phyloP scores from a whole-genome alignment of 1,140 invertebrate genomes.

The Pygmarrhopalites habei region DNA sequence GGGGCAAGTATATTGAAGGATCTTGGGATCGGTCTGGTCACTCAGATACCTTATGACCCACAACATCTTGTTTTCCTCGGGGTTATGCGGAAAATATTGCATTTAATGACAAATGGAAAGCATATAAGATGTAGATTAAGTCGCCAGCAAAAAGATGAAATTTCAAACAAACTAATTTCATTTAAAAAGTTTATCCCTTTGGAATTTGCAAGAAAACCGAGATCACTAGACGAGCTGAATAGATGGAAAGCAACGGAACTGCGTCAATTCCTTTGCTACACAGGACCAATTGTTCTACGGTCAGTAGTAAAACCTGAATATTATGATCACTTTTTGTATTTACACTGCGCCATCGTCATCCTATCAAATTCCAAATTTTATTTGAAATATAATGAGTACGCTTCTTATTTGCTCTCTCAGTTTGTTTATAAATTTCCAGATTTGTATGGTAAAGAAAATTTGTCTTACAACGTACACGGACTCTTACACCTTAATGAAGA shows the following conservation, averaged over 20 bases:
- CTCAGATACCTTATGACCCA: constrained; percentile 33
- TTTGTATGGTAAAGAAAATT: constrained; percentile 40
- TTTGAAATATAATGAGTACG: constrained; percentile 2
- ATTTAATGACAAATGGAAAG: constrained; percentile 7
- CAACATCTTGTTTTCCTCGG: constrained; percentile 44
- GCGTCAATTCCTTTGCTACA: constrained; percentile 20
- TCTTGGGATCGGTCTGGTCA: constrained; percentile 17
- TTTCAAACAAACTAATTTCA: constrained; percentile 9
- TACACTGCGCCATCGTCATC: constrained; percentile 16
- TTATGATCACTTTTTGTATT: constrained; percentile 18
- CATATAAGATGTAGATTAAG: constrained; percentile 2
- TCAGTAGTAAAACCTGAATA: background rate
- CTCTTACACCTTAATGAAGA: constrained; percentile 43
- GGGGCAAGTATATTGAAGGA: background rate
- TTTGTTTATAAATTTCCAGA: constrained; percentile 3
- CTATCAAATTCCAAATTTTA: background rate
- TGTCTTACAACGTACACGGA: constrained; percentile 44
- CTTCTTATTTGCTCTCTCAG: constrained; percentile 1
- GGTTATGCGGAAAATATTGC: constrained; percentile 37
- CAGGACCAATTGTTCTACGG: constrained; percentile 9
- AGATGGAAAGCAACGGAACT: constrained; percentile 28
- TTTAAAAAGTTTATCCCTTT: constrained; percentile 19
- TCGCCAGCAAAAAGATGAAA: background rate
- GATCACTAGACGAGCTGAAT: constrained; percentile 14
- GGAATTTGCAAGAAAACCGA: constrained; percentile 32